Base-by-base conservation (phyloP, 1,140 invertebrate species). In the Nephotettix cincticeps region DNA sequence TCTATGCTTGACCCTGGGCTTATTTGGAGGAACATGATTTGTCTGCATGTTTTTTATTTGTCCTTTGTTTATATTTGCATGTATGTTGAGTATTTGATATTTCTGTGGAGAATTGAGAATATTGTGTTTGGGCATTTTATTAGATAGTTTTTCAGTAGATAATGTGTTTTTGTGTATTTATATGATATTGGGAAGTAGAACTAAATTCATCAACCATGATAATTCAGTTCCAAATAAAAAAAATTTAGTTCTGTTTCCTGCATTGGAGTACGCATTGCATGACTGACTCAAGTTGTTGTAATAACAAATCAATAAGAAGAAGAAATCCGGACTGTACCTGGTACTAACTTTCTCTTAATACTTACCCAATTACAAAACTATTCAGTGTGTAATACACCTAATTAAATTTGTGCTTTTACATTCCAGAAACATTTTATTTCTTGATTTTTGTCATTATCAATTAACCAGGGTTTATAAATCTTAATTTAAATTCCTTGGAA, bases 281-380 rank as follows among this genome's bases (percentile, higher is more conserved):
- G 56, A 14, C 25, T 61, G 47, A 4, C 14, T 40, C 25, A 9
- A 28, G 23, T 29, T 61, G 56, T 61, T 61, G n/a, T 61, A 4
- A 61, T 61, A 61, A 61, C 56, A 29, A 61, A 61, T 61, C 56
- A 61, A 61, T 61, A 61, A 27, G 14, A 61, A 61, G 56, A 61
- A 61, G 56, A 61, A 61, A 61, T 61, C 27, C 56, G 28, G 14
- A 1, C 13, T 14, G 56, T 61, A 29, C 56, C 56, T 27, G 56
- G 27, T 61, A 36, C 32, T 36, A 36, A 36, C 4, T 36, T 36
- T 36, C 32, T 36, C 32, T 36, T 14, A 4, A 6, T 36, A 4
- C 32, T 36, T 36, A 36, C 4, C 32, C 14, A n/a, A n/a, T n/a
- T n/a, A n/a, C n/a, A n/a, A n/a, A n/a, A n/a, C n/a, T n/a, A n/a